These are phyloP conservation scores for Typhlichthys eigenmanni DNA, from an alignment of 2,797 vertebrate genomes.

Conservation along the genomic window DNA sequence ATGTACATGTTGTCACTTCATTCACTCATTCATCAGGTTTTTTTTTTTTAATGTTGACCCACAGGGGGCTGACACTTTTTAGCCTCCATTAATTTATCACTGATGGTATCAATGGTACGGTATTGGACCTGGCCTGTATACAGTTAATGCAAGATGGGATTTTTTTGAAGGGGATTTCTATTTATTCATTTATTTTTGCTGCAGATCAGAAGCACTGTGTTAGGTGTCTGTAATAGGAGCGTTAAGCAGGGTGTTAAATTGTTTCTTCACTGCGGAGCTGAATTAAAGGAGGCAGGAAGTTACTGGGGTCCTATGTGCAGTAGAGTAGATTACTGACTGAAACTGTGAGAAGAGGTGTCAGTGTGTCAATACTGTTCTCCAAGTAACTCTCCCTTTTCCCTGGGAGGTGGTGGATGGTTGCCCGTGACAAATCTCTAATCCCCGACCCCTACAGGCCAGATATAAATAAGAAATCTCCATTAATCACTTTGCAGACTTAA, in stretches of 20 bases:
- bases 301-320: conserved; percentile 7
- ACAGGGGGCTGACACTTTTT: conserved; percentile 7
- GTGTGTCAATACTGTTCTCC: conserved; percentile 28
- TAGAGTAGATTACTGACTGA: conserved; percentile 20
- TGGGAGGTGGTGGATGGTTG: conserved; percentile 36
- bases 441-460: conserved; percentile 35
- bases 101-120: background rate
- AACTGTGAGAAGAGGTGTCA: conserved; percentile 32
- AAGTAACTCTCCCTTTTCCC: conserved; percentile 19
- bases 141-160: conserved; percentile 8
- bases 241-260: conserved; percentile 3
- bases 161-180: background rate
- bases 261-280: conserved; percentile 17
- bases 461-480: conserved; percentile 66
- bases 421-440: conserved; percentile 34
- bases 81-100: background rate
- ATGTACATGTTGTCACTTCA: conserved; percentile 62
- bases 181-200: too few species aligned
- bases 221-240: background rate
- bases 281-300: conserved; percentile 4
- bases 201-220: conserved; percentile 6
- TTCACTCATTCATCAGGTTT: conserved; percentile 48
- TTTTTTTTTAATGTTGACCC: conserved; percentile 53
- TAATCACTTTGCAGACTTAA: conserved; percentile 58
- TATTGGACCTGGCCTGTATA: conserved; percentile 8